Conservation (phyloP, 2,888 invertebrate genomes). For the Agrochola macilenta region DNA sequence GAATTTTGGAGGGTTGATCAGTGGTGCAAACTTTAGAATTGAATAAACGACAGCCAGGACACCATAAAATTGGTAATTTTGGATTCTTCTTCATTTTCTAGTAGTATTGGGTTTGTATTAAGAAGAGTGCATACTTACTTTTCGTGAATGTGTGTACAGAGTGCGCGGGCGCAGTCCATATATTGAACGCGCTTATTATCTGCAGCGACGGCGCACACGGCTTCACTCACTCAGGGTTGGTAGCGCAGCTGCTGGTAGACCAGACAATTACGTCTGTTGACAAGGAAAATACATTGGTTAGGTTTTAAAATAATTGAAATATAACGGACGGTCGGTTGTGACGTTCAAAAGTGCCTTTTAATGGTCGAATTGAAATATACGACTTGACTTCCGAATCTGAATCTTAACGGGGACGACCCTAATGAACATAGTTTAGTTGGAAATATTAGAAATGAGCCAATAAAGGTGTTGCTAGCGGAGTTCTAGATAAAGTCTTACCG, state of each 20-base stretch:
- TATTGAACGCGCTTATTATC: constrained; percentile 71
- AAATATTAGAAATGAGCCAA: not conserved
- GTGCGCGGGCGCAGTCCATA: constrained; percentile 81
- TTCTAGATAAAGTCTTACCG: not conserved
- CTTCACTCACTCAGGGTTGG: constrained; percentile 78
- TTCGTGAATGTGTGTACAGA: constrained; percentile 79
- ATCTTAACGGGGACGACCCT: not conserved
- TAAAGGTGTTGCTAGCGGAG: not conserved
- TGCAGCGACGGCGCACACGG: constrained; percentile 64
- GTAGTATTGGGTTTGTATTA: not conserved
- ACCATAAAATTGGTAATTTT: too few relatives aligned
- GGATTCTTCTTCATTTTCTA: not conserved
- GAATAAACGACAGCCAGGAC: not conserved
- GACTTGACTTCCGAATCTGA: not conserved
- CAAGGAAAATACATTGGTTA: constrained; percentile 61
- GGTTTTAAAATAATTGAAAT: not conserved
- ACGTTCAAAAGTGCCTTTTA: not conserved
- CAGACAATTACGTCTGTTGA: constrained; percentile 79
- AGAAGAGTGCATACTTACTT: constrained; percentile 74
- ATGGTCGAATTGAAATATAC: not conserved
- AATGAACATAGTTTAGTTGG: not conserved
- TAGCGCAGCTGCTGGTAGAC: constrained; percentile 71
- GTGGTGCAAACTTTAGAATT: not conserved
- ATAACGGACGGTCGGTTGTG: not conserved
- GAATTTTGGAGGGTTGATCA: constrained; percentile 1